Base-by-base conservation (phyloP, 2,113 vertebrate species). In the Lanius collurio region DNA sequence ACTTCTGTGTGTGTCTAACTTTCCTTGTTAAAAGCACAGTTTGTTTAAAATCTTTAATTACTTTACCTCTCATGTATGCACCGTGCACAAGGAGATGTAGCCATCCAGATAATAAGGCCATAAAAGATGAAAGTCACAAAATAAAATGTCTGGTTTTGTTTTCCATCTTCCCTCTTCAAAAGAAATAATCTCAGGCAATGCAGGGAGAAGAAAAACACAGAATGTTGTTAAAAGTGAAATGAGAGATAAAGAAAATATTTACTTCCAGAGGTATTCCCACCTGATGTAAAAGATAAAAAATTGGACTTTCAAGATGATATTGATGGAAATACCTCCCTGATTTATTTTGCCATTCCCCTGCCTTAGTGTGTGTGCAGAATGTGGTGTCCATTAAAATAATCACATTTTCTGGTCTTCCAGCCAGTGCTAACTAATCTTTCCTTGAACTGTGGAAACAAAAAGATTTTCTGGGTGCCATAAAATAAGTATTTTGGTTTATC, bases 61-160 rank as follows among this genome's bases (percentile, higher is more conserved):
- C 4, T 69, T 73, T 59, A 46, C 30, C 27, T 69, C 50, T 87
- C 8, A 1, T 55, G n/a, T 17, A 21, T 26, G 5, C 41, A 76
- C 31, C 23, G 37, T 49, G 50, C 47, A 52, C n/a, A 31, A 70
- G 37, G 69, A 90, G 91, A 92, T 88, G 91, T 73, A 95, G 52
- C 89, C 90, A 74, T 63, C 15, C 65, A 83, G 42, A 92, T 76
- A 71, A 91, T 77, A 89, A 82, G 55, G 44, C 50, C 69, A 87
- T 60, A 95, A 94, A 95, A 84, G 42, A 78, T 44, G 24, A 93
- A 96, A 83, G 23, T 76, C 49, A 71, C 79, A 82, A 85, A 76
- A 93, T 23, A 83, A 91, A 77, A 80, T 10, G 7, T 65, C 35
- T 88, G 47, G 22, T 69, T 84, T 89, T 64, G 35, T 86, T 95